phyloP scores from a whole-genome alignment of 2,797 vertebrate genomes.

The Acanthurus tractus region DNA sequence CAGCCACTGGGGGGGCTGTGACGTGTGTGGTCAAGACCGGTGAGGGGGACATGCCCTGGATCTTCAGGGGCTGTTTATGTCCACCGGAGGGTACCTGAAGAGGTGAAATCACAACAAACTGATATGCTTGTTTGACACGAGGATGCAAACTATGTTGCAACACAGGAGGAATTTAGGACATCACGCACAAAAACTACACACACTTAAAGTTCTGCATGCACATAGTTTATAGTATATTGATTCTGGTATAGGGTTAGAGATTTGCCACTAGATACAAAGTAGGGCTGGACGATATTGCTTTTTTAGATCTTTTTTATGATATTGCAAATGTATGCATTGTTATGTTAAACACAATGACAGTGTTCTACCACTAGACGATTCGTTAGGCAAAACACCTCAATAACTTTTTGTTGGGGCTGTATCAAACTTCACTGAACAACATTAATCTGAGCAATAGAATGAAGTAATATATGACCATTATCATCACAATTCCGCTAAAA shows the following conservation, averaged over 20 bases:
- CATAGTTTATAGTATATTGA: conserved; percentile 16
- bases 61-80: conserved; percentile 89
- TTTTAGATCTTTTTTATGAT: background rate
- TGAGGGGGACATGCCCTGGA: conserved; percentile 90
- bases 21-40: conserved; percentile 85
- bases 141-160: conserved; percentile 6
- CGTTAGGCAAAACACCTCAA: background rate
- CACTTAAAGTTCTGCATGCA: conserved; percentile 50
- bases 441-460: background rate
- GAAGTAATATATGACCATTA: background rate
- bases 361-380: background rate
- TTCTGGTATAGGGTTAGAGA: conserved; percentile 13
- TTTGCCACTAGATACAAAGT: conserved; percentile 30
- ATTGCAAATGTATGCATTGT: background rate
- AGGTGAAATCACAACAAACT: conserved; percentile 34
- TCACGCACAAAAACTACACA: conserved; percentile 45
- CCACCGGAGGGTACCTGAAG: conserved; percentile 88
- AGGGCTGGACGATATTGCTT: conserved; percentile 57
- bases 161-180: conserved; percentile 23
- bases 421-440: background rate
- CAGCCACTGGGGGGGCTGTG: conserved; percentile 81
- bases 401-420: background rate
- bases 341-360: conserved; percentile 1
- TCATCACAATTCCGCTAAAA: background rate
- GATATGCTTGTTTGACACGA: conserved; percentile 17